Percentiles rank a stretch among this genome's conserved stretches.
These are phyloP conservation scores for Eupithecia abbreviata DNA, from an alignment of 2,888 invertebrate species.

Conservation along the genomic window DNA sequence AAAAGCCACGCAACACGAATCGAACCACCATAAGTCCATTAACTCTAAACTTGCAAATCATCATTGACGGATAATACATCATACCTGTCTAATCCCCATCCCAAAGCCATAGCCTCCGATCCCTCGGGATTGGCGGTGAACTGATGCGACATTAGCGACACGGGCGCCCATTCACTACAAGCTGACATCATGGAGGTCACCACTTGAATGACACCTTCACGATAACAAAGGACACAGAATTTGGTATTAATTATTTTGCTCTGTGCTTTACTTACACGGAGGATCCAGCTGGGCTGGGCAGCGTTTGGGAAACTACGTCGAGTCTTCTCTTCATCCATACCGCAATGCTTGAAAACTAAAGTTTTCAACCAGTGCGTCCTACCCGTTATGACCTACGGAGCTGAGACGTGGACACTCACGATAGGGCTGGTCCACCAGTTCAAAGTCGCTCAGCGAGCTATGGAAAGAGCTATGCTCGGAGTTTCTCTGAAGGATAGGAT, in stretches of 20 bases:
- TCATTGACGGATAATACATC: constrained; percentile 7
- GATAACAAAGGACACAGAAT: constrained; percentile 1
- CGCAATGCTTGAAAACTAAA: no score
- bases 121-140: constrained; percentile 53
- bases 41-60: not conserved
- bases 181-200: constrained; percentile 65
- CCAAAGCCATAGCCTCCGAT: constrained; percentile 61
- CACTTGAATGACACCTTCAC: constrained; percentile 68
- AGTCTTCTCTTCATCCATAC: no score
- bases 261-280: not conserved
- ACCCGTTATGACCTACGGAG: no score
- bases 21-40: not conserved
- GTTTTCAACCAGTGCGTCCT: no score
- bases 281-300: not conserved
- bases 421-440: no score
- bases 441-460: no score
- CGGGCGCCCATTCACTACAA: constrained; percentile 66
- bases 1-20: not conserved
- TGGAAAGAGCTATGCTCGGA: no score
- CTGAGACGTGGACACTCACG: no score
- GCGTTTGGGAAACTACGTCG: no score
- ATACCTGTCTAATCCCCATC: constrained; percentile 74
- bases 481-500: no score
- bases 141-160: constrained; percentile 69
- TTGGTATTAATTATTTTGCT: not conserved